Base-by-base conservation (phyloP, 2,113 vertebrate genomes). In the Pomatostomus ruficeps region DNA sequence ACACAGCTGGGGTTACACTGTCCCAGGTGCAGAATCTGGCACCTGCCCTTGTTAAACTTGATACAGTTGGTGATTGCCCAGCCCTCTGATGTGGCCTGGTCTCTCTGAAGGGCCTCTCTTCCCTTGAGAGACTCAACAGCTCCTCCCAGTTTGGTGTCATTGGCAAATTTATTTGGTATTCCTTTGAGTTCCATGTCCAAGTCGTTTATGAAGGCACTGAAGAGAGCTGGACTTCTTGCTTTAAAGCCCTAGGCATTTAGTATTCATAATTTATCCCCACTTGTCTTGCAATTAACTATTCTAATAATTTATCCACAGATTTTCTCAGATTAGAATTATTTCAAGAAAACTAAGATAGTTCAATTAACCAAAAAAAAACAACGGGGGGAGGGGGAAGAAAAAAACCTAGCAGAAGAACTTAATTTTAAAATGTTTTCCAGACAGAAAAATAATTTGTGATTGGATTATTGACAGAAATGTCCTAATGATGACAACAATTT, bases 351-450 rank as follows among this genome's bases (percentile, higher is more conserved):
- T 2, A 77, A 25, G 9, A n/a, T 38, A 49, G 29, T 33, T 78
- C 21, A 46, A 42, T 36, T n/a, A 38, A 63, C 23, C 10, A 33
- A 7, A 23, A 14, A 11, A 15, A 65, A 52, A n/a, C n/a, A 23
- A 36, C n/a, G n/a, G n/a, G n/a, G n/a, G 18, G 4, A 38, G 54
- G 46, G 23, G 29, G 2, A 1, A 10, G 1, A 1, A 15, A 57
- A 58, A 61, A 74, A n/a, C 6, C 6, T 36, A 78, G 16, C 2
- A 46, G 36, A 68, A 46, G 3, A n/a, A n/a, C 5, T 48, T 57
- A 7, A 36, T 48, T 84, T 58, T 40, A 17, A 89, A 82, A 48
- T 36, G 11, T 38, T 85, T 94, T 76, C 13, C 21, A 73, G 38
- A 26, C 12, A 70, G 26, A 58, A 91, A 38, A 83, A 71, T 31